Evolutionary conservation across 1,140 invertebrate genomes (phyloP).

Genomic region (Drosophila arawakana): DNA sequence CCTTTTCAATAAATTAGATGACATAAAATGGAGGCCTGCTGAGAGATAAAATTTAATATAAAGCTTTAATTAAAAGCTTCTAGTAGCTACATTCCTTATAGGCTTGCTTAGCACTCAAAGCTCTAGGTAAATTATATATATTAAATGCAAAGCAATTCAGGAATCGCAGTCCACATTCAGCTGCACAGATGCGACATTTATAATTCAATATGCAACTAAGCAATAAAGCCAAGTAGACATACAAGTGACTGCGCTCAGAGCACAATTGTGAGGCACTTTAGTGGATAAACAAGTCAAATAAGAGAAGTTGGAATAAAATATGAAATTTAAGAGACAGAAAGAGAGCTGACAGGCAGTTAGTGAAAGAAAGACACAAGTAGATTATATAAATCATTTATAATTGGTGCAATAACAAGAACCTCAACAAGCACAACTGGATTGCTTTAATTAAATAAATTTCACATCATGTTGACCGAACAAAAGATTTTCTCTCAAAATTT

Average conservation of each 20-base stretch:
- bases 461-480: conserved; percentile 42
- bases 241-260: conserved; percentile 1
- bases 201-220: conserved; percentile 22
- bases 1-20: too few species aligned
- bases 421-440: conserved; percentile 26
- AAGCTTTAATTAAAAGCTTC: not conserved
- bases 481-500: conserved; percentile 33
- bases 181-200: conserved; percentile 5
- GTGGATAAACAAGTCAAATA: not conserved
- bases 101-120: not conserved
- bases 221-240: conserved; percentile 10
- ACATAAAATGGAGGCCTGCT: too few species aligned
- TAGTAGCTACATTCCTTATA: not conserved
- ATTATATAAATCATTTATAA: conserved; percentile 82
- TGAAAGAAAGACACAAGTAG: conserved; percentile 42
- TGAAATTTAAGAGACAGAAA: not conserved
- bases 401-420: conserved; percentile 59
- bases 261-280: conserved; percentile 6
- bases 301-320: not conserved
- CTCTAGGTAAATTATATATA: not conserved
- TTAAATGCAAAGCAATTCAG: not conserved
- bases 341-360: conserved; percentile 28
- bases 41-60: not conserved
- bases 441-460: conserved; percentile 74
- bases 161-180: conserved; percentile 6